Base-by-base conservation (phyloP, 2,888 invertebrate genomes). In the Lypha dubia region DNA sequence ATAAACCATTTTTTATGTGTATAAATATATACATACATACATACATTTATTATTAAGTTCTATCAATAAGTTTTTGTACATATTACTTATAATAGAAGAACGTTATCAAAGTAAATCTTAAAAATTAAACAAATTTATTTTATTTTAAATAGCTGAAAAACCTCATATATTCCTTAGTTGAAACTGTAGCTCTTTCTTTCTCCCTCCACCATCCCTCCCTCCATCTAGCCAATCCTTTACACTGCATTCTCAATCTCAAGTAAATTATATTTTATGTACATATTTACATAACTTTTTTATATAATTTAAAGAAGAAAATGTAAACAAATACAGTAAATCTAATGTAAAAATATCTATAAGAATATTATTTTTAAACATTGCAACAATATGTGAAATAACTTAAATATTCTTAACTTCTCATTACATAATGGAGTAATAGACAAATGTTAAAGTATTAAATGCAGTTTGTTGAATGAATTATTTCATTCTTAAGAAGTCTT, bases 51-150 rank as follows among this genome's bases (percentile, higher is more conserved):
- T 73, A 70, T 63, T 84, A 84, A 84, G 73, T 74, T 71, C 71
- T 80, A 76, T 44, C 44, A 28, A 58, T 81, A 81, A 84, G 84
- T 77, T 81, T 68, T 84, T 84, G 81, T 84, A 84, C 53, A 84
- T 84, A 84, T 65, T 65, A 76, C 32, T 38, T 11, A 56, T 83
- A 63, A 77, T 53, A 67, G 28, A 35, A 63, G 46, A 74, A 83
- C 49, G 44, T 24, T 53, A 70, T 44, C 13, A 35, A 53, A 56
- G 20, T 71, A 49, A 51, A 28, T 24, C 24, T 58, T 6, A 60
- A 60, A 28, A 24, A 67, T 38, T n/a, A n/a, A n/a, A 60, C 38
- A 49, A 38, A 67, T n/a, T 32, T 20, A 67, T 73, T 74, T 76
- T 67, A 80, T 46, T 63, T n/a, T 38, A 63, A 46, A 81, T 56